Percentiles rank a stretch among this genome's conserved stretches.
Evolutionary conservation across 2,113 vertebrate genomes (phyloP).

Genomic region (Hiodon tergisus): DNA sequence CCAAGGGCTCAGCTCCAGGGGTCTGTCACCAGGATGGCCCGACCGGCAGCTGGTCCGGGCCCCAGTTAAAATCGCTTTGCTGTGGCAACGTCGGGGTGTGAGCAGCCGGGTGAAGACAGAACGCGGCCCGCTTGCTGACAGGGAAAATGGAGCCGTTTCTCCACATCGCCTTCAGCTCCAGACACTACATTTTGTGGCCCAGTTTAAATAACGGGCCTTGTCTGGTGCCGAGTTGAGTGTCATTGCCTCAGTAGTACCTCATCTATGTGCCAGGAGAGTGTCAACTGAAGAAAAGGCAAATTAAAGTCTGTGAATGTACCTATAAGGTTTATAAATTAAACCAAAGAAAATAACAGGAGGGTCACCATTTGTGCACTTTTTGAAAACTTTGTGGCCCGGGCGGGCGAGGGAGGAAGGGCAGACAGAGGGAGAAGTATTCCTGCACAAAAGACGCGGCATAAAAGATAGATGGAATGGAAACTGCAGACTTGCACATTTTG

Average conservation of each 20-base stretch:
- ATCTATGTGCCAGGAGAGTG: too few relatives aligned
- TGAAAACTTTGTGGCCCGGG: constrained; percentile 1
- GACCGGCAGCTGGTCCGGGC: too few relatives aligned
- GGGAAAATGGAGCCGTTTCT: neutral
- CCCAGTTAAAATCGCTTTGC: constrained; percentile 26
- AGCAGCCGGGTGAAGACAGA: neutral
- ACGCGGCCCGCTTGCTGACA: neutral
- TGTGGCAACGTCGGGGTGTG: constrained; percentile 4
- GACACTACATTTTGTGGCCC: too few relatives aligned
- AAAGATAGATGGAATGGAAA: constrained; percentile 48
- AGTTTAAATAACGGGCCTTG: too few relatives aligned
- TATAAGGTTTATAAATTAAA: too few relatives aligned
- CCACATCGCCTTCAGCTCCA: too few relatives aligned
- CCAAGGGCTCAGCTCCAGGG: neutral
- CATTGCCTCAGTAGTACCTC: too few relatives aligned
- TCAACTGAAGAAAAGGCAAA: too few relatives aligned
- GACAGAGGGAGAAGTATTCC: constrained; percentile 4
- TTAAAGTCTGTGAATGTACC: too few relatives aligned
- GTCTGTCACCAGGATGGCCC: too few relatives aligned
- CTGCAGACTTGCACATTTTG: constrained; percentile 59
- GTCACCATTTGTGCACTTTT: neutral
- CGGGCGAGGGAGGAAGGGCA: constrained; percentile 3
- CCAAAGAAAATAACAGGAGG: neutral
- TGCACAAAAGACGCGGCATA: constrained; percentile 14
- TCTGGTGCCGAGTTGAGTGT: too few relatives aligned